A percentile compares a stretch with the other conserved stretches of the same genome.
phyloP scores from a whole-genome alignment of 1,140 invertebrate genomes.

The Odontomachus brunneus region DNA sequence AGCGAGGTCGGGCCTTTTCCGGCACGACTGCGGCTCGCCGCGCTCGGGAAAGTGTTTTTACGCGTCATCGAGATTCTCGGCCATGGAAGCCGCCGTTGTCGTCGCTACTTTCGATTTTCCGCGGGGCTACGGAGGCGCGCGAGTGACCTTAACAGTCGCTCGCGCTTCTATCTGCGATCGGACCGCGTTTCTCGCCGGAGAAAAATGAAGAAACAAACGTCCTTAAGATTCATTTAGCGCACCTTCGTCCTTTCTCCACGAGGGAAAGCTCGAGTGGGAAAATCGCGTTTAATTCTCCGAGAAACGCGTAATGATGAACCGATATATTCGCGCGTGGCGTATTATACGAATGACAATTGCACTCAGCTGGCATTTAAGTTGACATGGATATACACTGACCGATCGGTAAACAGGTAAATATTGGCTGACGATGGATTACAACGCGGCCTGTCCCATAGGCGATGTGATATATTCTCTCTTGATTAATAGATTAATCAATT shows the following conservation, averaged over 20 bases:
- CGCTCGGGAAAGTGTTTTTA: background rate
- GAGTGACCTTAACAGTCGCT: constrained; percentile 11
- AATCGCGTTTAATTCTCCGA: constrained; percentile 17
- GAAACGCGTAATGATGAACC: background rate
- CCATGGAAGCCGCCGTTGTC: background rate
- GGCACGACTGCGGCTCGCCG: background rate
- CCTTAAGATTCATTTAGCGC: constrained; percentile 5
- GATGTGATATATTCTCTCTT: constrained; percentile 47
- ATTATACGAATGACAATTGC: constrained; percentile 41
- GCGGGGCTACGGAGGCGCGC: background rate
- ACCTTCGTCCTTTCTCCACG: constrained; percentile 11
- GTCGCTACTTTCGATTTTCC: constrained; percentile 22
- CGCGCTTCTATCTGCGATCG: constrained; percentile 18
- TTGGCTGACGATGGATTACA: constrained; percentile 30
- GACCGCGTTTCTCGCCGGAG: constrained; percentile 22
- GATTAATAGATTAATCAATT: constrained; percentile 61
- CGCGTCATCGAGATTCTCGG: background rate
- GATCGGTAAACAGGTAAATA: constrained; percentile 48
- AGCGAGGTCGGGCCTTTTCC: background rate
- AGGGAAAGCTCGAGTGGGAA: background rate
- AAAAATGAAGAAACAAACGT: constrained; percentile 9
- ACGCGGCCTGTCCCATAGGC: background rate
- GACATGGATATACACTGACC: constrained; percentile 41
- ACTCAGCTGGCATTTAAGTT: constrained; percentile 48
- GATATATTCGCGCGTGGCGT: background rate